Percentiles rank a stretch among this genome's conserved stretches.
Evolutionary conservation across 2,888 invertebrate species (phyloP).

Genomic region (Calephelis perditalis): DNA sequence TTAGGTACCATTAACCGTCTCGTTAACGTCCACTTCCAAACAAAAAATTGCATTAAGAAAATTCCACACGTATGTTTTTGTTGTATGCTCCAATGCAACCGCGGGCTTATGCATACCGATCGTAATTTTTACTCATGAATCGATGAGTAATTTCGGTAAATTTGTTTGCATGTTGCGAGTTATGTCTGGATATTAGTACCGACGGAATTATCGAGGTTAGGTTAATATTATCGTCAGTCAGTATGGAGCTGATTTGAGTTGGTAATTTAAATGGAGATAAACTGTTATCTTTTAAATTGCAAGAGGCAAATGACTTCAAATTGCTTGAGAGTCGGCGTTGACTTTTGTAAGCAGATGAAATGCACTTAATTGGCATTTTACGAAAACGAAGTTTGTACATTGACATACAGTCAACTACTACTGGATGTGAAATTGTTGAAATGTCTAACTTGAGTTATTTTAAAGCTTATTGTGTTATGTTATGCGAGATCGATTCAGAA

Average conservation of each 20-base stretch:
- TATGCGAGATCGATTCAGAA: no score
- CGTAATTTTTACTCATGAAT: constrained; percentile 59
- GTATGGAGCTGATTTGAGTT: constrained; percentile 14
- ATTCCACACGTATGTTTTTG: constrained; percentile 23
- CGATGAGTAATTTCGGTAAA: constrained; percentile 68
- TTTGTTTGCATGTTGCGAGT: constrained; percentile 67
- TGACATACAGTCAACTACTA: no score
- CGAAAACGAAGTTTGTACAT: constrained; percentile 19
- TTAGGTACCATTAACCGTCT: no score
- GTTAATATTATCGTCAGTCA: constrained; percentile 53
- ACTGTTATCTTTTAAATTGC: constrained; percentile 18
- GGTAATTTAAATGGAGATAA: constrained; percentile 30
- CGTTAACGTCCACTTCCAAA: no score
- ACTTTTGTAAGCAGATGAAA: constrained; percentile 10
- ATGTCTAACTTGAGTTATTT: no score
- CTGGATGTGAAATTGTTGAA: no score
- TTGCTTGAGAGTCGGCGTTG: constrained; percentile 12
- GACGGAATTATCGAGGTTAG: constrained; percentile 53
- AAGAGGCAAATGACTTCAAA: constrained; percentile 19
- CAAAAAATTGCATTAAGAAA: no score
- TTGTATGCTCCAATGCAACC: constrained; percentile 35
- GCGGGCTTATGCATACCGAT: constrained; percentile 41
- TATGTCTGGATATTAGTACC: constrained; percentile 61
- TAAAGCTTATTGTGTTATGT: no score
- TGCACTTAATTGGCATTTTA: constrained; percentile 27